phyloP scores from a whole-genome alignment of 1,140 invertebrate species.

The Alviniconcha marisindica region DNA sequence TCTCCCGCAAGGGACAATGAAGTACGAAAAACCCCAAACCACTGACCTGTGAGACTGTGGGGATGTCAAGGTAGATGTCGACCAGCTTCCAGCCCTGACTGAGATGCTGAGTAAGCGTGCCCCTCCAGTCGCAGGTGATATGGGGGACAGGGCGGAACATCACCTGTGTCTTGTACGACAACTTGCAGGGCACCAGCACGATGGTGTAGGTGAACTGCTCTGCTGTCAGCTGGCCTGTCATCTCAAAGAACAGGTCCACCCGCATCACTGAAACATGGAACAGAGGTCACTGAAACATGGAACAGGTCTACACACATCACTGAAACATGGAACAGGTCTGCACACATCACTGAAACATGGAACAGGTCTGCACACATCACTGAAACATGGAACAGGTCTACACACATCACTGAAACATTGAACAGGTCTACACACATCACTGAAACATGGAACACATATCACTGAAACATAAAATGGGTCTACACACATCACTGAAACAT shows the following conservation, averaged over 20 bases:
- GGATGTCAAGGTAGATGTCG: conserved; percentile 26
- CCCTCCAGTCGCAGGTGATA: conserved; percentile 17
- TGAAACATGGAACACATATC: too few species aligned
- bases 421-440: too few species aligned
- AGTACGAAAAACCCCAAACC: too few species aligned
- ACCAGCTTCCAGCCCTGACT: conserved; percentile 19
- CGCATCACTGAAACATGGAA: conserved; percentile 2
- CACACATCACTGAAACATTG: too few species aligned
- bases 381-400: too few species aligned
- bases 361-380: too few species aligned
- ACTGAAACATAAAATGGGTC: background rate
- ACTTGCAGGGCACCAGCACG: conserved; percentile 22
- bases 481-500: too few species aligned
- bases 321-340: too few species aligned
- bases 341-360: too few species aligned
- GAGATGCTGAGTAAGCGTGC: conserved; percentile 11
- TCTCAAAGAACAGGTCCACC: conserved; percentile 27
- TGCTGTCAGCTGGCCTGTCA: conserved; percentile 25
- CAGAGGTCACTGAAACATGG: background rate
- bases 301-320: background rate
- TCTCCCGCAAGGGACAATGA: too few species aligned
- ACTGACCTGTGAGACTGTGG: conserved; percentile 23
- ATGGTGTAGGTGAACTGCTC: conserved; percentile 24
- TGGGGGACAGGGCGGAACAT: conserved; percentile 17
- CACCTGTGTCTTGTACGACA: conserved; percentile 12